These are phyloP conservation scores for Palaemon carinicauda DNA, from an alignment of 1,140 invertebrate genomes.

Conservation along the genomic window DNA sequence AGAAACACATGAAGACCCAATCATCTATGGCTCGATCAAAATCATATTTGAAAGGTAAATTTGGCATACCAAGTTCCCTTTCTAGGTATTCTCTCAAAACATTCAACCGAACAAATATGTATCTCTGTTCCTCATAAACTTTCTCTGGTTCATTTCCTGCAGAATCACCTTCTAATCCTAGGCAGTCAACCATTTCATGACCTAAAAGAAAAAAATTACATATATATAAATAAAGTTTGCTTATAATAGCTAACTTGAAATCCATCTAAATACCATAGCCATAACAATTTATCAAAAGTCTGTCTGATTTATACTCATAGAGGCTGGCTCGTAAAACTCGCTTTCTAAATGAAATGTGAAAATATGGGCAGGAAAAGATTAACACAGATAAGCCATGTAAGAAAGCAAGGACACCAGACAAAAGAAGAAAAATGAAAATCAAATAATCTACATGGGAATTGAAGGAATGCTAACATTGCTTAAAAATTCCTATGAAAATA, in stretches of 20 bases:
- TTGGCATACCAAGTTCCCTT: slow-evolving; percentile 89
- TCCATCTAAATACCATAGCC: no score
- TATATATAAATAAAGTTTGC: not conserved
- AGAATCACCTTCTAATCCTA: slow-evolving; percentile 71
- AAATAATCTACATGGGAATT: no score
- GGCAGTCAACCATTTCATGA: slow-evolving; percentile 96
- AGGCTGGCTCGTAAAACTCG: no score
- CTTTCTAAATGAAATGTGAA: no score
- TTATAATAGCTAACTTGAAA: not conserved
- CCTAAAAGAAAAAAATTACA: slow-evolving; percentile 70
- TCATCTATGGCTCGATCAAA: slow-evolving; percentile 94
- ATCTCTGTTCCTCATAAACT: slow-evolving; percentile 78
- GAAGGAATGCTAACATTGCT: no score
- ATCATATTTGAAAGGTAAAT: slow-evolving; percentile 89
- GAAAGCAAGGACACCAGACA: no score
- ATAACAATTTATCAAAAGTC: no score
- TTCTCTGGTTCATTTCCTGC: slow-evolving; percentile 62
- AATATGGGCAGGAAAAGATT: no score
- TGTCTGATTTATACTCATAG: no score
- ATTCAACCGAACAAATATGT: slow-evolving; percentile 89
- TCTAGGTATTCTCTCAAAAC: slow-evolving; percentile 96
- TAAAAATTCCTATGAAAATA: no score
- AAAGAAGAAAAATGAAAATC: no score
- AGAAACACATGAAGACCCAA: slow-evolving; percentile 99
- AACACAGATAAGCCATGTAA: no score